A percentile compares a stretch with the other conserved stretches of the same genome.
Evolutionary conservation across 1,140 invertebrate species (phyloP).

Genomic region (Caenorhabditis remanei): DNA sequence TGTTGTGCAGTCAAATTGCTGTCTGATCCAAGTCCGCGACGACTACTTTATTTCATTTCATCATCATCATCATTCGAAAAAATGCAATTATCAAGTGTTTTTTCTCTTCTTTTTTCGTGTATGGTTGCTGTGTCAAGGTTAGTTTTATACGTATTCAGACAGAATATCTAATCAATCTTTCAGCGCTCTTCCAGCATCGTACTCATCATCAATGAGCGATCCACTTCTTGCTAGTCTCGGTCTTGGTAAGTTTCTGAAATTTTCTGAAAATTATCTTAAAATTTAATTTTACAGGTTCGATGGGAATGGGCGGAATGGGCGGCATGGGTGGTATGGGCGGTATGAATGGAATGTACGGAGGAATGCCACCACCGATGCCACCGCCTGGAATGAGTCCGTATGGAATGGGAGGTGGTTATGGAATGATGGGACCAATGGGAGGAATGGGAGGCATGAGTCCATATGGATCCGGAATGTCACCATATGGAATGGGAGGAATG

Average conservation of each 20-base stretch:
- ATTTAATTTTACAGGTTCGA: neutral
- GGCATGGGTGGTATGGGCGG: slow-evolving; percentile 12
- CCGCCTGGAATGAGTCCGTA: slow-evolving; percentile 50
- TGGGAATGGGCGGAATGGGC: slow-evolving; percentile 18
- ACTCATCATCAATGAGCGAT: slow-evolving; percentile 21
- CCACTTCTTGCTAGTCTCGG: slow-evolving; percentile 39
- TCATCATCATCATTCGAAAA: slow-evolving; percentile 15
- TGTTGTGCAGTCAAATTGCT: slow-evolving; percentile 50
- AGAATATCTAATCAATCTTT: neutral
- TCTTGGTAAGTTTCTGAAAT: neutral
- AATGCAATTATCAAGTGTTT: slow-evolving; percentile 44
- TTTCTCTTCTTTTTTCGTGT: slow-evolving; percentile 13
- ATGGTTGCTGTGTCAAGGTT: slow-evolving; percentile 20
- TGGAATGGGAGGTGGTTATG: slow-evolving; percentile 34
- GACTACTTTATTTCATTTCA: neutral
- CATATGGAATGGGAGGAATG: slow-evolving; percentile 5
- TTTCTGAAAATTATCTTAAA: neutral
- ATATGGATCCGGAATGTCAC: neutral
- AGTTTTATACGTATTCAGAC: neutral
- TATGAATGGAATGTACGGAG: slow-evolving; percentile 49
- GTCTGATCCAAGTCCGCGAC: neutral
- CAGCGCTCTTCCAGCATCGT: slow-evolving; percentile 11
- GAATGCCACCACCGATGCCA: slow-evolving; percentile 33
- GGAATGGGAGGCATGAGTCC: slow-evolving; percentile 34
- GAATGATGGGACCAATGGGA: slow-evolving; percentile 43